A percentile compares a stretch with the other conserved stretches of the same genome.
phyloP scores from a whole-genome alignment of 2,113 vertebrate species.

The Serilophus lunatus region DNA sequence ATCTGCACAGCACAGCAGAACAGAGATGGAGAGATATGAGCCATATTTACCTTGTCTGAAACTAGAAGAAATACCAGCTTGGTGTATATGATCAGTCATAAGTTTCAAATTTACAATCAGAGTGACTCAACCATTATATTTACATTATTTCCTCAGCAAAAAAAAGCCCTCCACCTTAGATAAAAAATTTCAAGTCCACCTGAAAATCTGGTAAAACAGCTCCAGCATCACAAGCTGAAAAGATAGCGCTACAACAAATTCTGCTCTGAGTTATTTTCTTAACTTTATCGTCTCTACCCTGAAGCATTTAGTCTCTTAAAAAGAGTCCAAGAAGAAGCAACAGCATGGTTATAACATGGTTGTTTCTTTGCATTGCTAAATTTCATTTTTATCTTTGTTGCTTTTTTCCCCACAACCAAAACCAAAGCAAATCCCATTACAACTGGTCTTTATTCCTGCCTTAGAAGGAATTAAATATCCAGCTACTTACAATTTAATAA shows the following conservation, averaged over 20 bases:
- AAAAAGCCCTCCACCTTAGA: background rate
- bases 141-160: background rate
- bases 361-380: background rate
- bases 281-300: background rate
- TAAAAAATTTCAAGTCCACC: background rate
- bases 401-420: background rate
- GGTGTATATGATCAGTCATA: background rate
- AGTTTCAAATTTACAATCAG: background rate
- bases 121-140: background rate
- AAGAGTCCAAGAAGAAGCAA: background rate
- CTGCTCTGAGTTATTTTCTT: background rate
- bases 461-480: background rate
- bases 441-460: background rate
- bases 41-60: background rate
- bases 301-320: background rate
- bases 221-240: background rate
- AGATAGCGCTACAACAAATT: background rate
- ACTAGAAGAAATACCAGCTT: background rate
- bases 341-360: background rate
- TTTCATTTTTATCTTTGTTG: background rate
- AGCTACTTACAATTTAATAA: background rate
- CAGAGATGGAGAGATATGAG: background rate
- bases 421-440: constrained; percentile 22
- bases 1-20: background rate
- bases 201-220: background rate